Percentiles rank a stretch among this genome's conserved stretches.
phyloP scores from a whole-genome alignment of 2,113 vertebrate genomes.

The Glaucidium brasilianum region DNA sequence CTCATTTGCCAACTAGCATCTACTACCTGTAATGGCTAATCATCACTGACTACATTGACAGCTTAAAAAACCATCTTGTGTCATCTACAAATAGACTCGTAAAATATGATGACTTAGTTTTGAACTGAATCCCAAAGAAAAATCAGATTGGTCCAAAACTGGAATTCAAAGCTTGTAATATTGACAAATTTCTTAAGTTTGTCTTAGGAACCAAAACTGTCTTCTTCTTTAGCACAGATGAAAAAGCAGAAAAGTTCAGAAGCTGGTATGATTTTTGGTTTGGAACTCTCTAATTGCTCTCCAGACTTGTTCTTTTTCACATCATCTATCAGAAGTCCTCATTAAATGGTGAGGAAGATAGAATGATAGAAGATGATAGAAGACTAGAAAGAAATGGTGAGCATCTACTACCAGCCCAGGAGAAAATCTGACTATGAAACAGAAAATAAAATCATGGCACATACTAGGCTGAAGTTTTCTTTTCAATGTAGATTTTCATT shows the following conservation, averaged over 20 bases:
- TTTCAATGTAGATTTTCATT: neutral
- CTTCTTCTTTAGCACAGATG: neutral
- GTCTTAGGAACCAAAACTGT: neutral
- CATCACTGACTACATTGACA: neutral
- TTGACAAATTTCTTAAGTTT: neutral
- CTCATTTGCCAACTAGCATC: neutral
- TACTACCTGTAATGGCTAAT: neutral
- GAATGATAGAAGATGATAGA: no score
- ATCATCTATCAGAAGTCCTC: neutral
- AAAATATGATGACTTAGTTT: neutral
- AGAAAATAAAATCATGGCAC: neutral
- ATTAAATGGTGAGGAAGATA: neutral
- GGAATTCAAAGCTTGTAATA: neutral
- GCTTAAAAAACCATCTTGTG: no score
- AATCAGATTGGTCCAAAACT: neutral
- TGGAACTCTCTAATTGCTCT: neutral
- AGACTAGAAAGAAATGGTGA: neutral
- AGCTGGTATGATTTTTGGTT: neutral
- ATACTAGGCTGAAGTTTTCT: neutral
- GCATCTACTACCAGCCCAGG: neutral
- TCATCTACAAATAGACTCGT: neutral
- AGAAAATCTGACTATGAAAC: neutral
- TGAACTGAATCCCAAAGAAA: neutral
- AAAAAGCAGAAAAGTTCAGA: neutral
- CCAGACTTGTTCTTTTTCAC: neutral